Conservation (phyloP, 53 echinoderm and acorn worm species). For the Echinometra lucunter region DNA sequence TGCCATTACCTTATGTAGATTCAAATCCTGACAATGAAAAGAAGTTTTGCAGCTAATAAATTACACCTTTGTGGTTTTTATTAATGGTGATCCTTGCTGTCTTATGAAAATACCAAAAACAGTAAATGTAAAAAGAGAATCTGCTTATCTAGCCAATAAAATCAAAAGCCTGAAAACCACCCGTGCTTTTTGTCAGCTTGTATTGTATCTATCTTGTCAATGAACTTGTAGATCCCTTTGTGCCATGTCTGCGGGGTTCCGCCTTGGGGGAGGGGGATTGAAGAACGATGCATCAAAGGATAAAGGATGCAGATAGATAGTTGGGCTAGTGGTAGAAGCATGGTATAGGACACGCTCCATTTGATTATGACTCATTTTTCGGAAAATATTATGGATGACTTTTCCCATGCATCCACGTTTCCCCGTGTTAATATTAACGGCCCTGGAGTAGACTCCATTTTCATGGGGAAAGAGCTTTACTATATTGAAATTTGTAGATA, state of each 20-base stretch:
- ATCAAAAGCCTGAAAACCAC: background rate
- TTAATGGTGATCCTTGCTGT: slow-evolving; percentile 19
- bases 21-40: background rate
- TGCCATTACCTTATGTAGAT: background rate
- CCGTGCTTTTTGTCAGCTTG: slow-evolving; percentile 12
- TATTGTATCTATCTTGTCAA: slow-evolving; percentile 5
- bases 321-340: background rate
- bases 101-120: background rate
- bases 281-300: background rate
- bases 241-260: background rate
- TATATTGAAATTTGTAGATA: background rate
- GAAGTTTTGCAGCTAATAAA: background rate
- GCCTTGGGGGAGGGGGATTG: background rate
- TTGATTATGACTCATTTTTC: slow-evolving; percentile 22
- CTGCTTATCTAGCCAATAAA: background rate
- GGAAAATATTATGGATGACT: slow-evolving; percentile 5
- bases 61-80: slow-evolving; percentile 11
- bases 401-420: background rate
- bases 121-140: background rate
- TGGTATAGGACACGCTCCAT: slow-evolving; percentile 5
- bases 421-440: background rate
- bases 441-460: background rate
- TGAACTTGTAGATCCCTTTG: slow-evolving; percentile 27
- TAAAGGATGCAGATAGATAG: background rate
- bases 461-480: background rate